phyloP scores from a whole-genome alignment of 1,140 invertebrate genomes.

The Drosophila guanche region DNA sequence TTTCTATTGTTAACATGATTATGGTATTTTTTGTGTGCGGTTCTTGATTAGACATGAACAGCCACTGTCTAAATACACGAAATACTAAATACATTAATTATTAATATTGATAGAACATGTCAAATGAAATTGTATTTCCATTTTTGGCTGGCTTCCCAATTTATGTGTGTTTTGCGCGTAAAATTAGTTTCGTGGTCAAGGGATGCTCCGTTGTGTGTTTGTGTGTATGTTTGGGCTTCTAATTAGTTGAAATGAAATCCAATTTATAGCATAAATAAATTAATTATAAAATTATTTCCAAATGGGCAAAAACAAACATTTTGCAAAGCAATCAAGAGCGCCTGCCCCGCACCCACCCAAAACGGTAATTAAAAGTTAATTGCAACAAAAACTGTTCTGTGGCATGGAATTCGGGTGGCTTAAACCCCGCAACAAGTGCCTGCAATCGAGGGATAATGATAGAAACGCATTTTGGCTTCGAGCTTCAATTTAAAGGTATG shows the following conservation, averaged over 20 bases:
- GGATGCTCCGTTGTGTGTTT: neutral
- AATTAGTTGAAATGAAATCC: conserved; percentile 62
- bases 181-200: conserved; percentile 61
- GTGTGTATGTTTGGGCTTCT: conserved; percentile 30
- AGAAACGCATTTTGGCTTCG: no score
- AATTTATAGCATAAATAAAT: conserved; percentile 53
- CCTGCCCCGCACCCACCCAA: neutral
- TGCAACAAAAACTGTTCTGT: neutral
- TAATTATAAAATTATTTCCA: conserved; percentile 38
- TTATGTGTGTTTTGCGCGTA: conserved; percentile 34
- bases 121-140: conserved; percentile 27
- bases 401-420: neutral
- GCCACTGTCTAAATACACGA: conserved; percentile 33
- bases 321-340: neutral
- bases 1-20: conserved; percentile 2
- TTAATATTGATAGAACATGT: conserved; percentile 25
- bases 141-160: conserved; percentile 14
- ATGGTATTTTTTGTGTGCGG: conserved; percentile 13
- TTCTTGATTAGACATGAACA: conserved; percentile 56
- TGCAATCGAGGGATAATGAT: neutral
- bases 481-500: no score
- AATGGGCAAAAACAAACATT: conserved; percentile 5
- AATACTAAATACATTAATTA: conserved; percentile 23
- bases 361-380: conserved; percentile 48
- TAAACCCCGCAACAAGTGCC: conserved; percentile 16